Evolutionary conservation across 2,113 vertebrate species (phyloP).

Genomic region (Xenopus laevis): DNA sequence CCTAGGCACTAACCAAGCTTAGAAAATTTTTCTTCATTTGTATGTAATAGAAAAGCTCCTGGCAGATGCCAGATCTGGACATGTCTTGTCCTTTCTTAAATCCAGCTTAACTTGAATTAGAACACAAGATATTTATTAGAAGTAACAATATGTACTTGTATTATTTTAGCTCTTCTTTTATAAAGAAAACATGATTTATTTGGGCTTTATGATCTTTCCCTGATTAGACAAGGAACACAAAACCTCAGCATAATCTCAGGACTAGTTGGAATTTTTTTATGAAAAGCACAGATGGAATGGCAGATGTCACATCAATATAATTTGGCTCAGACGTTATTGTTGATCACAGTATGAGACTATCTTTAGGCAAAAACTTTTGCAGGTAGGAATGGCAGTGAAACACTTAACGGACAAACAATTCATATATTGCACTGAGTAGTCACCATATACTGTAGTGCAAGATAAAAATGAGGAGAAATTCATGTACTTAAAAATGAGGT

Average conservation of each 20-base stretch:
- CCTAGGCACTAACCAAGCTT: too few relatives aligned
- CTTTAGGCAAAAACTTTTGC: slow-evolving; percentile 52
- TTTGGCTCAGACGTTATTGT: slow-evolving; percentile 55
- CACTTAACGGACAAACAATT: too few relatives aligned
- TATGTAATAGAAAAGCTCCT: too few relatives aligned
- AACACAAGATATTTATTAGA: slow-evolving; percentile 3
- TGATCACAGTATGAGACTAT: slow-evolving; percentile 51
- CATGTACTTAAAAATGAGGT: too few relatives aligned
- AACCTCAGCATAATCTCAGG: slow-evolving; percentile 52
- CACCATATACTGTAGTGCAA: too few relatives aligned
- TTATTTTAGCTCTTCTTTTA: slow-evolving; percentile 5
- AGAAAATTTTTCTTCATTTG: too few relatives aligned
- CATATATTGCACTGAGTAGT: too few relatives aligned
- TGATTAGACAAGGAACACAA: slow-evolving; percentile 47
- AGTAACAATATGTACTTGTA: slow-evolving; percentile 19
- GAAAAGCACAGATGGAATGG: slow-evolving; percentile 63
- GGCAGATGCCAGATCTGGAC: too few relatives aligned
- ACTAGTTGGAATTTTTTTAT: slow-evolving; percentile 52
- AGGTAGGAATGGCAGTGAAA: slow-evolving; percentile 21
- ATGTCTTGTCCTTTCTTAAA: slow-evolving; percentile 8
- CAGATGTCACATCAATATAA: slow-evolving; percentile 67
- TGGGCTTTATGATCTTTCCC: slow-evolving; percentile 40
- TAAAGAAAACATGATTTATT: slow-evolving; percentile 42
- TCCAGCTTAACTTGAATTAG: slow-evolving; percentile 15
- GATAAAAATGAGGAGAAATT: too few relatives aligned